Evolutionary conservation across 2,113 vertebrate species (phyloP).

Genomic region (Periophthalmus modestus): DNA sequence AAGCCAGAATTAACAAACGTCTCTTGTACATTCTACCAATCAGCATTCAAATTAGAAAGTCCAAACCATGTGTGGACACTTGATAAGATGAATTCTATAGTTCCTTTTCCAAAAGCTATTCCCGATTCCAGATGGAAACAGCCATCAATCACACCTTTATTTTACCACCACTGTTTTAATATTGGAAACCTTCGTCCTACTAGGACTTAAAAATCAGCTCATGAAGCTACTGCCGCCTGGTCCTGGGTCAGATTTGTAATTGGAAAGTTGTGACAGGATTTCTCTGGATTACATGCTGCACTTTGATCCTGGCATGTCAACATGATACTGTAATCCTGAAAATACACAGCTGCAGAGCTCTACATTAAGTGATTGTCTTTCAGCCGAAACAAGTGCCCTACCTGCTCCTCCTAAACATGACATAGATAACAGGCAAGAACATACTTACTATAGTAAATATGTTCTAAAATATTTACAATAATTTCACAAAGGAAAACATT

Average conservation of each 20-base stretch:
- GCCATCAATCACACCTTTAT: neutral
- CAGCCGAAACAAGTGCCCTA: neutral
- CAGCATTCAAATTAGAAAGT: neutral
- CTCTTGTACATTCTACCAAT: neutral
- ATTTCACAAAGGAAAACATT: neutral
- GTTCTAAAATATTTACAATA: neutral
- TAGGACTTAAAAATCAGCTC: slow-evolving; percentile 27
- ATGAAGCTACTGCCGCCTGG: slow-evolving; percentile 11
- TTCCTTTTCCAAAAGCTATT: neutral
- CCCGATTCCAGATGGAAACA: neutral
- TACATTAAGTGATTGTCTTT: slow-evolving; percentile 9
- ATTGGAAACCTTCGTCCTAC: slow-evolving; percentile 19
- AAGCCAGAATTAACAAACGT: neutral
- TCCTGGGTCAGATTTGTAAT: slow-evolving; percentile 29
- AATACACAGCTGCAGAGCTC: slow-evolving; percentile 1
- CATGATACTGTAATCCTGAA: slow-evolving; percentile 14
- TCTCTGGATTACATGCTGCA: slow-evolving; percentile 22
- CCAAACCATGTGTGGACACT: neutral
- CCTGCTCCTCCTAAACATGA: neutral
- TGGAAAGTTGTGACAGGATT: slow-evolving; percentile 33
- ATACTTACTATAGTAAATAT: neutral
- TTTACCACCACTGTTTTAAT: neutral
- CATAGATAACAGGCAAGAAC: neutral
- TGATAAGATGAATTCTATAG: neutral
- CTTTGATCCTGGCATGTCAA: slow-evolving; percentile 21